Evolutionary conservation across 2,888 invertebrate species (phyloP).

Genomic region (Beris chalybata): DNA sequence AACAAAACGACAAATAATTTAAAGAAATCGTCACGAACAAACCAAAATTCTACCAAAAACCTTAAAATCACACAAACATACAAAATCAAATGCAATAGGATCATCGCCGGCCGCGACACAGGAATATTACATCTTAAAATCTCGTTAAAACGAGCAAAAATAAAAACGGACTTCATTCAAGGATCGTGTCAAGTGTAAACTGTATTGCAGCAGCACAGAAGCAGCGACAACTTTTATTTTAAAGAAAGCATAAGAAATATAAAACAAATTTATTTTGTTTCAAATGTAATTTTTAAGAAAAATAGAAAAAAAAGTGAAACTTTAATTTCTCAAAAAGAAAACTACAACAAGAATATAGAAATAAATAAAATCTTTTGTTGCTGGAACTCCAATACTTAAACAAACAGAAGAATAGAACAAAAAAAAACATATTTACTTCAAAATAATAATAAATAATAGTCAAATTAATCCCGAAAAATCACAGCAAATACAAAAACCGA

Average conservation of each 20-base stretch:
- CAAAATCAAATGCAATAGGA: conserved; percentile 31
- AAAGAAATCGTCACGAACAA: conserved; percentile 15
- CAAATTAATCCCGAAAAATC: neutral
- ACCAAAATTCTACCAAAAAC: conserved; percentile 18
- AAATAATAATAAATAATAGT: conserved; percentile 27
- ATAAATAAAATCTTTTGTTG: conserved; percentile 26
- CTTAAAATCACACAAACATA: conserved; percentile 20
- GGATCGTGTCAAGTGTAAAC: conserved; percentile 42
- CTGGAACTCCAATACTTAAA: conserved; percentile 33
- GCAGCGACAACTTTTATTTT: conserved; percentile 35
- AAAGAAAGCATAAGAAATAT: conserved; percentile 22
- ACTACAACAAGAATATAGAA: neutral
- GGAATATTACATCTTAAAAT: conserved; percentile 21
- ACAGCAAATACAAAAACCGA: neutral
- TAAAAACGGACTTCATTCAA: conserved; percentile 35
- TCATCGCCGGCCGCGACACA: conserved; percentile 26
- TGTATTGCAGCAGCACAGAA: conserved; percentile 42
- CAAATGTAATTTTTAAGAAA: too few species aligned
- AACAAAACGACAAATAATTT: conserved; percentile 5
- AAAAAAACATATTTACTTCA: conserved; percentile 32
- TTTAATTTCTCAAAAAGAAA: neutral
- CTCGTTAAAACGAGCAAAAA: conserved; percentile 4
- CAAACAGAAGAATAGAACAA: neutral
- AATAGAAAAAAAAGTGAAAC: neutral
- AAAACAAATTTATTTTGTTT: conserved; percentile 7